A percentile compares a stretch with the other conserved stretches of the same genome.
Conservation (phyloP, 2,113 vertebrate genomes). For the Grammomys dolichurus region DNA sequence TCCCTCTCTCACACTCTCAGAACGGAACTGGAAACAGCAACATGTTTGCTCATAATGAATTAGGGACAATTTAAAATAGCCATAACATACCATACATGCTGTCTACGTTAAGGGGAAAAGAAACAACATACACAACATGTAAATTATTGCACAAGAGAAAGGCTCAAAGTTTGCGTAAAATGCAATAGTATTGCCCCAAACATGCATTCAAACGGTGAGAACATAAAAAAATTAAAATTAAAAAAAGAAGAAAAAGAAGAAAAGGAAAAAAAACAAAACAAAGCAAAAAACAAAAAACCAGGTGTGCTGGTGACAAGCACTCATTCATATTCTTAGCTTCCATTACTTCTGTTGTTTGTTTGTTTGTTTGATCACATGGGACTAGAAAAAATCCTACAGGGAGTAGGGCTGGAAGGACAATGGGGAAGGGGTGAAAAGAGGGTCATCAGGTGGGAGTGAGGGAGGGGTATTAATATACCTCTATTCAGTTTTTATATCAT, state of each 20-base stretch:
- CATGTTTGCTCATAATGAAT: constrained; percentile 98
- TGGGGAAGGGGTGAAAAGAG: constrained; percentile 67
- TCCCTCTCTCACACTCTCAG: constrained; percentile 83
- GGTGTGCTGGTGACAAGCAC: constrained; percentile 99
- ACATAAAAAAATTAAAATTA: constrained; percentile 86
- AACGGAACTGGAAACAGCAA: constrained; percentile 97
- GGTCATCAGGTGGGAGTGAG: constrained; percentile 83
- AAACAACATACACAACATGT: constrained; percentile 99
- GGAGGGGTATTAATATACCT: constrained; percentile 91
- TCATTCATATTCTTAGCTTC: constrained; percentile 93
- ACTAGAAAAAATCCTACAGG: constrained; percentile 97
- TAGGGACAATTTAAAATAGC: constrained; percentile 98
- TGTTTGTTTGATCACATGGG: constrained; percentile 89
- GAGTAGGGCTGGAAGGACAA: constrained; percentile 80
- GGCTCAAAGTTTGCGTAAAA: constrained; percentile 99
- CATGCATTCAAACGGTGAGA: constrained; percentile 99
- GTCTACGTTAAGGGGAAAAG: constrained; percentile 93
- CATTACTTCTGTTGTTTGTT: constrained; percentile 88
- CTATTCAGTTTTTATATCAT: constrained; percentile 99
- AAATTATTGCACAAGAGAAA: constrained; percentile 99
- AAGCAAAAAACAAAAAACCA: constrained; percentile 85
- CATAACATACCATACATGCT: constrained; percentile 99
- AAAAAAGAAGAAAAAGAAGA: not conserved
- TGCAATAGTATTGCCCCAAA: constrained; percentile 99
- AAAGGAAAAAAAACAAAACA: constrained; percentile 82